Evolutionary conservation across 2,888 invertebrate species (phyloP), one percentile per base, ranked within the genome.

Genomic region (Epistrophe grossulariae): DNA sequence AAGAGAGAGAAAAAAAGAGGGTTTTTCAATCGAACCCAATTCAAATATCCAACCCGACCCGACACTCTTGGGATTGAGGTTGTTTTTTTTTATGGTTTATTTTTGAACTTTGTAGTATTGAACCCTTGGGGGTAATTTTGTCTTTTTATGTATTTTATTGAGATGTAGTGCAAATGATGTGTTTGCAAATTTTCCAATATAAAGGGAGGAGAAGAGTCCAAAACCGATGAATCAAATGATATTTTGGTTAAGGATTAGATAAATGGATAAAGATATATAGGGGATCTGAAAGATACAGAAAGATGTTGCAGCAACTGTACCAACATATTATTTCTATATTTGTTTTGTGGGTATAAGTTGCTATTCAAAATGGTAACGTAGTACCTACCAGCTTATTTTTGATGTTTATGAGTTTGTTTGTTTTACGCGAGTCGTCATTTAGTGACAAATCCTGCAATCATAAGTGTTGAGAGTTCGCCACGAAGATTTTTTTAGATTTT

Each of bases 91-190:
- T 38, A 40, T 48, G 64, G 50, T 80, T 45, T 70, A 28, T 57
- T 72, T 76, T 80, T 84, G 76, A 84, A 84, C 55, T 84, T 79
- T 79, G 28, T 19, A 55, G 13, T 45, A 80, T 84, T 72, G 76
- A 76, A 59, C 84, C 84, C 80, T 55, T 10, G 84, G 84, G 80
- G 70, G 48, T 71, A 40, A 38, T 76, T 74, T 48, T 59, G 38
- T 40, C 17, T 70, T 79, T 24, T 71, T 80, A 76, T 84, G 76
- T 50, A 38, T 84, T 84, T 71, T 80, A 84, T 80, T 77, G 80
- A 77, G 71, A 80, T 80, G 80, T 62, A 62, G 62, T 72, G 71
- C 80, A 71, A 84, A 76, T 77, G 70, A 80, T 80, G 84, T 72
- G 84, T 72, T 84, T 72, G 66, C 71, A 76, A 84, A 76, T 68